Conservation (phyloP, 2,797 vertebrate species). For the Ciconia nigra region DNA sequence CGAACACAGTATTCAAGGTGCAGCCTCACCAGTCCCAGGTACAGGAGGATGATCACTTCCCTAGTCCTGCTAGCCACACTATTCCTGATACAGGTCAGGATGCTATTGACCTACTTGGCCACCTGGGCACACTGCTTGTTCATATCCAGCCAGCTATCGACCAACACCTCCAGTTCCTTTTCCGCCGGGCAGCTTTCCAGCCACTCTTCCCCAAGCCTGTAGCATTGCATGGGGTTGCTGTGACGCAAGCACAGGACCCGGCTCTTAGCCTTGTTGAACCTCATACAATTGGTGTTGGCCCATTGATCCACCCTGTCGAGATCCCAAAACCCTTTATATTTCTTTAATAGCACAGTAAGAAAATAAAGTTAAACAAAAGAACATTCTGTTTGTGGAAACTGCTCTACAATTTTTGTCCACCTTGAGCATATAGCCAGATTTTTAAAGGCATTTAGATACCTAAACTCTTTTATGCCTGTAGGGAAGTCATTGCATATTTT, state of each 20-base stretch:
- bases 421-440: background rate
- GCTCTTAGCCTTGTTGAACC: background rate
- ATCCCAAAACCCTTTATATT: background rate
- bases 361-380: background rate
- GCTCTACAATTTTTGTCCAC: background rate
- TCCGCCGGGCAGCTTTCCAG: accelerated
- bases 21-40: accelerated
- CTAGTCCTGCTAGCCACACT: background rate
- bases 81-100: background rate
- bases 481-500: background rate
- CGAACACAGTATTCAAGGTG: accelerated
- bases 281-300: accelerated
- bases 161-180: background rate
- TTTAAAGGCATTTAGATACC: background rate
- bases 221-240: accelerated
- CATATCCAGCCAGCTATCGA: accelerated
- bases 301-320: accelerated
- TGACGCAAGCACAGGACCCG: accelerated
- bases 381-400: background rate
- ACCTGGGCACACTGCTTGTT: background rate
- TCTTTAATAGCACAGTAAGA: background rate
- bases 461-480: background rate
- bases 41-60: accelerated
- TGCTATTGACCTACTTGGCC: background rate
- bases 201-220: background rate